Evolutionary conservation across 2,888 invertebrate genomes (phyloP).

Genomic region (Ernsta delagoae): DNA sequence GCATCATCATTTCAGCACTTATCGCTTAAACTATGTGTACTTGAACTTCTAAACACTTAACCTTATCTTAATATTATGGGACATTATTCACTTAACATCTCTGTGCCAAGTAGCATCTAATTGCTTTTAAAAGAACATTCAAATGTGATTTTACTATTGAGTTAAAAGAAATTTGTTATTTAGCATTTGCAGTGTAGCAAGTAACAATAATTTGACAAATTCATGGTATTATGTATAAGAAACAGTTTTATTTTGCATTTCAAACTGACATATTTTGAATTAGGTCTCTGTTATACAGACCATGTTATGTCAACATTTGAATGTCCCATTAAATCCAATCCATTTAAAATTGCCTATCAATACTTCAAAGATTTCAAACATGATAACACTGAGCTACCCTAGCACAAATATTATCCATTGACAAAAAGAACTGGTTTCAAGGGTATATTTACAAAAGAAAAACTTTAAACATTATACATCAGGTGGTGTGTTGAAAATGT

Average conservation of each 20-base stretch:
- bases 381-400: conserved; percentile 45
- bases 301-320: not conserved
- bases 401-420: conserved; percentile 44
- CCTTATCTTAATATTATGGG: conserved; percentile 16
- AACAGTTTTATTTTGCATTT: no score
- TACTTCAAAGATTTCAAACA: conserved; percentile 17
- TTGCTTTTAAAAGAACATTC: conserved; percentile 15
- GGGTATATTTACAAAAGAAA: conserved; percentile 50
- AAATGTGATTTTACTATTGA: not conserved
- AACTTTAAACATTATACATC: conserved; percentile 39
- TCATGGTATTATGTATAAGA: no score
- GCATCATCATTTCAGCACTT: conserved; percentile 72
- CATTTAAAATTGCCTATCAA: not conserved
- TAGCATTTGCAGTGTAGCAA: no score
- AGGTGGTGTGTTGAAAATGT: conserved; percentile 47
- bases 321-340: conserved; percentile 20
- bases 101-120: conserved; percentile 9
- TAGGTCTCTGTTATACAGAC: not conserved
- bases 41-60: conserved; percentile 44
- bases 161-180: no score
- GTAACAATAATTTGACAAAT: no score
- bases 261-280: not conserved
- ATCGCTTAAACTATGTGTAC: conserved; percentile 63
- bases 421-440: conserved; percentile 34
- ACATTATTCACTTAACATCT: conserved; percentile 18